Evolutionary conservation across 2,888 invertebrate species (phyloP), one percentile per base, ranked within the genome.

Genomic region (Ophion slaviceki): DNA sequence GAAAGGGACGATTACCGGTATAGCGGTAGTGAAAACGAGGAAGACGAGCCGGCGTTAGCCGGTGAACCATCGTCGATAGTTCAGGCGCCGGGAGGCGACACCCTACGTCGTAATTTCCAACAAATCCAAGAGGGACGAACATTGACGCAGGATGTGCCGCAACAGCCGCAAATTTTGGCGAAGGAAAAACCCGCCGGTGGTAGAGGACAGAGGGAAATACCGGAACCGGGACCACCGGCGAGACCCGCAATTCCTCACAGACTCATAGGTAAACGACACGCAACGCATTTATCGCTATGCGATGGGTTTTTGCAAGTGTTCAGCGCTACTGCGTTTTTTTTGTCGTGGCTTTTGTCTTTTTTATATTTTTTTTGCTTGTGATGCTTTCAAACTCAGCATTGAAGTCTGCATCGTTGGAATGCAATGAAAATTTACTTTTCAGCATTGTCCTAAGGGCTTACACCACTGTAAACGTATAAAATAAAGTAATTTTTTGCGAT

Each of bases 11-110:
- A 94, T 90, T 95, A 94, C 89, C 95, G 96, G 89, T 99, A 99
- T 94, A 99, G 99, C 59, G 99, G 99, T 53, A 98, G 99, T 82
- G 99, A 99, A 93, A 99, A 99, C 88, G 99, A 99, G 92, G 99
- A 99, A 90, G 98, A 99, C 90, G 98, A 98, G 91, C 97, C 96
- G 75, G 98, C 97, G 62, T 96, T 97, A 89, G 98, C 98, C 32
- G 99, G 99, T 5, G 99, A 99, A 94, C 98, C 98, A 17, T 98
- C 98, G 89, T 99, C 98, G 86, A 99, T 99, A 92, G 97, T 99
- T 88, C 98, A 98, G 94, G 96, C 97, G 77, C 96, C 96, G 84
- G 98, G 98, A 84, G 99, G 99, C 80, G 99, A 99, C 94, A 99
- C 99, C 14, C 95, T 99, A 86, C 96, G 99, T 67, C 96, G 99